These are phyloP conservation scores for Rhinogobio ventralis DNA, from an alignment of 2,797 vertebrate species.

Conservation along the genomic window DNA sequence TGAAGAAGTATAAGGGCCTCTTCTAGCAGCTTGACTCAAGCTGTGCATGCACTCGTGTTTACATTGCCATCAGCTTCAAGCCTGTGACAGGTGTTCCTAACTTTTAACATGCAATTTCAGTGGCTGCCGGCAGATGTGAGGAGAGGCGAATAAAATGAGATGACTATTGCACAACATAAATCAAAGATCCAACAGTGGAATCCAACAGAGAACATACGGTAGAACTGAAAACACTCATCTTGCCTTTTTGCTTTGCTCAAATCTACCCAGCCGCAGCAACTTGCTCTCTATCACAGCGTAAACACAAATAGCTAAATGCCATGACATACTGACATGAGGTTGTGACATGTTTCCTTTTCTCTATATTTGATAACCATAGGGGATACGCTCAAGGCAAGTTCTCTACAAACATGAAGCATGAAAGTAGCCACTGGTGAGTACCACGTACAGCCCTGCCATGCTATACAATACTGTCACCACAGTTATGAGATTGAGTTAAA, in stretches of 20 bases:
- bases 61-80: constrained; percentile 32
- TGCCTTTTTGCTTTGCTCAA: constrained; percentile 32
- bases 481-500: neutral
- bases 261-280: constrained; percentile 8
- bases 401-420: neutral
- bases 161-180: constrained; percentile 20
- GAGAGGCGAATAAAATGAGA: constrained; percentile 9
- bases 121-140: constrained; percentile 5
- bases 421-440: too few species aligned
- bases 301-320: constrained; percentile 8
- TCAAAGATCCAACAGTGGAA: constrained; percentile 33
- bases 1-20: constrained; percentile 17
- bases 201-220: constrained; percentile 8
- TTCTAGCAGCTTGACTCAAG: constrained; percentile 32
- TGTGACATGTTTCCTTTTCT: constrained; percentile 17
- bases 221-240: constrained; percentile 3
- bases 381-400: constrained; percentile 13
- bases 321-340: constrained; percentile 10
- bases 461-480: neutral
- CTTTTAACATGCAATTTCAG: constrained; percentile 35
- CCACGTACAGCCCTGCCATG: too few species aligned
- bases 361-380: neutral
- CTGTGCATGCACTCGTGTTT: constrained; percentile 23
- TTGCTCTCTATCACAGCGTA: neutral
- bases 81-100: constrained; percentile 34